Percentiles rank a stretch among this genome's conserved stretches.
Conservation (phyloP, 2,888 invertebrate species). For the Drosophila tanythrix region DNA sequence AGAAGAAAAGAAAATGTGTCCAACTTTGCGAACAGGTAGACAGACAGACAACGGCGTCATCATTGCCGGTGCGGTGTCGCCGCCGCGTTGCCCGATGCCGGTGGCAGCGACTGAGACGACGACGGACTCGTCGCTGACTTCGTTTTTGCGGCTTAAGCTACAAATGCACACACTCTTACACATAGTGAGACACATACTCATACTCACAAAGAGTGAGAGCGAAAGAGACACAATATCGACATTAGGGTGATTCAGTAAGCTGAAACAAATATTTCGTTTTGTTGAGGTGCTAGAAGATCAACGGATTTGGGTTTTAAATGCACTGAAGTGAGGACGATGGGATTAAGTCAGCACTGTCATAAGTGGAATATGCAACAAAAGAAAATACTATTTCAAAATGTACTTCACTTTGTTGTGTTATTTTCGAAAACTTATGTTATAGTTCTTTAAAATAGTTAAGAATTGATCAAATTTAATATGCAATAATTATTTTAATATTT, state of each 20-base stretch:
- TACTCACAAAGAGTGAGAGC: constrained; percentile 6
- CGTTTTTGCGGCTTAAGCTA: constrained; percentile 77
- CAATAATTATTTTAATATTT: not conserved
- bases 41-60: constrained; percentile 52
- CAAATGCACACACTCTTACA: constrained; percentile 29
- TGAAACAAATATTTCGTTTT: constrained; percentile 20
- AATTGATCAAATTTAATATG: not conserved
- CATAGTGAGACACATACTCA: constrained; percentile 18
- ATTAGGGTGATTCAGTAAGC: constrained; percentile 66
- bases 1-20: constrained; percentile 76
- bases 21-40: constrained; percentile 78
- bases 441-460: not conserved
- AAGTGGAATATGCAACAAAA: not conserved
- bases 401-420: not conserved
- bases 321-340: constrained; percentile 1
- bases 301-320: constrained; percentile 8
- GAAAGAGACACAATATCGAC: constrained; percentile 33
- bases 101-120: constrained; percentile 67
- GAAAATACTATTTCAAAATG: not conserved
- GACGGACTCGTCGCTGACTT: constrained; percentile 69
- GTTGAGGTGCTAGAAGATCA: constrained; percentile 27
- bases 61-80: constrained; percentile 50
- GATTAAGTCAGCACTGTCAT: not conserved
- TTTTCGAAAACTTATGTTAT: not conserved
- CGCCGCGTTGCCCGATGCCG: constrained; percentile 55